Percentiles rank a stretch among this genome's conserved stretches.
phyloP scores from a whole-genome alignment of 2,797 vertebrate genomes.

The Spinus pinus region DNA sequence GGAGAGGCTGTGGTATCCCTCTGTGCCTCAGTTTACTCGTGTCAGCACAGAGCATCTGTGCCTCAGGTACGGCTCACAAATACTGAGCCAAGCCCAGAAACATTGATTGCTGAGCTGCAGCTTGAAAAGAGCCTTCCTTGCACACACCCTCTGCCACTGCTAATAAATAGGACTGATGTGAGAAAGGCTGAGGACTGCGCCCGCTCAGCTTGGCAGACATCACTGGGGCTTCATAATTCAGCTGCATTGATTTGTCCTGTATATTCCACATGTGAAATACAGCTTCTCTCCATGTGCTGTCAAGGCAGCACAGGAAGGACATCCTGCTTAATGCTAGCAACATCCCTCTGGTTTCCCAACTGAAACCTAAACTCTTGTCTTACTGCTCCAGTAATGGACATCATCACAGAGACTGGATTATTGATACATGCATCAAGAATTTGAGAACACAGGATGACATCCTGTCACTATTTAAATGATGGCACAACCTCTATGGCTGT shows the following conservation, averaged over 20 bases:
- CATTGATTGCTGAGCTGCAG: neutral
- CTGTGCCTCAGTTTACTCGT: neutral
- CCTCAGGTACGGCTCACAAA: neutral
- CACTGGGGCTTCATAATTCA: neutral
- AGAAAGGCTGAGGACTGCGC: neutral
- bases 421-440: neutral
- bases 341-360: neutral
- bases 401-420: neutral
- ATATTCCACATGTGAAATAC: neutral
- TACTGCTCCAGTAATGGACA: neutral
- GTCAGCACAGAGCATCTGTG: neutral
- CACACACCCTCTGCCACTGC: neutral
- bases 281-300: neutral
- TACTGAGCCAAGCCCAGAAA: neutral
- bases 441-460: neutral
- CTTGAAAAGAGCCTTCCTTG: neutral
- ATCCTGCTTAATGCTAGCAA: neutral
- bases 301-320: neutral
- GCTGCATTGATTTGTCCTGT: neutral
- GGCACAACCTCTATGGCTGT: neutral
- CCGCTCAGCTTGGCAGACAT: neutral
- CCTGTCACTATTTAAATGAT: neutral
- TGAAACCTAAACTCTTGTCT: neutral
- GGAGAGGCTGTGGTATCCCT: neutral
- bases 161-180: neutral